Evolutionary conservation across 2,113 vertebrate species (phyloP).

Genomic region (Coregonus clupeaformis): DNA sequence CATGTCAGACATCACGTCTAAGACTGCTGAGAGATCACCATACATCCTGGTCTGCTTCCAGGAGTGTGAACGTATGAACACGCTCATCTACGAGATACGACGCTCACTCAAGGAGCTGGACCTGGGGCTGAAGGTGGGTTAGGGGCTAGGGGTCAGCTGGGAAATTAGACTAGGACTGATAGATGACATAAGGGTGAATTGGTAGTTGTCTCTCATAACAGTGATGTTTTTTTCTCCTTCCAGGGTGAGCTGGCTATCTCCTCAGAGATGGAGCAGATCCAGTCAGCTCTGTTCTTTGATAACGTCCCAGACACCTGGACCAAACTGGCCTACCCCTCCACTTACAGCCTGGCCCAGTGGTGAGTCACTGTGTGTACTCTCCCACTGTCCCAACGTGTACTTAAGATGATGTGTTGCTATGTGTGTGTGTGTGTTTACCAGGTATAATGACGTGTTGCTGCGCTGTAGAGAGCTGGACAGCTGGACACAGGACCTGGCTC

Average conservation of each 20-base stretch:
- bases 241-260: slow-evolving; percentile 95
- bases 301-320: slow-evolving; percentile 90
- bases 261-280: slow-evolving; percentile 89
- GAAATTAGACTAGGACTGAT: not conserved
- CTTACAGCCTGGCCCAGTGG: slow-evolving; percentile 79
- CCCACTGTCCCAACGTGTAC: not conserved
- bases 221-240: not conserved
- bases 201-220: not conserved
- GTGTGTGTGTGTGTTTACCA: slow-evolving; percentile 34
- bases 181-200: not conserved
- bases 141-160: not conserved
- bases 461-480: slow-evolving; percentile 81
- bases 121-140: slow-evolving; percentile 74
- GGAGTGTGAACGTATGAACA: slow-evolving; percentile 80
- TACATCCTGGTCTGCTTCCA: slow-evolving; percentile 79
- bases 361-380: slow-evolving; percentile 40
- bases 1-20: slow-evolving; percentile 77
- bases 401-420: slow-evolving; percentile 7
- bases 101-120: slow-evolving; percentile 76
- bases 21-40: slow-evolving; percentile 70
- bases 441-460: slow-evolving; percentile 78
- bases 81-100: slow-evolving; percentile 66
- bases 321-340: slow-evolving; percentile 88
- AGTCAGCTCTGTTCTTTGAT: slow-evolving; percentile 90
- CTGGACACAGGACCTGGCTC: slow-evolving; percentile 83